phyloP scores from a whole-genome alignment of 2,797 vertebrate genomes.

The Falco peregrinus region DNA sequence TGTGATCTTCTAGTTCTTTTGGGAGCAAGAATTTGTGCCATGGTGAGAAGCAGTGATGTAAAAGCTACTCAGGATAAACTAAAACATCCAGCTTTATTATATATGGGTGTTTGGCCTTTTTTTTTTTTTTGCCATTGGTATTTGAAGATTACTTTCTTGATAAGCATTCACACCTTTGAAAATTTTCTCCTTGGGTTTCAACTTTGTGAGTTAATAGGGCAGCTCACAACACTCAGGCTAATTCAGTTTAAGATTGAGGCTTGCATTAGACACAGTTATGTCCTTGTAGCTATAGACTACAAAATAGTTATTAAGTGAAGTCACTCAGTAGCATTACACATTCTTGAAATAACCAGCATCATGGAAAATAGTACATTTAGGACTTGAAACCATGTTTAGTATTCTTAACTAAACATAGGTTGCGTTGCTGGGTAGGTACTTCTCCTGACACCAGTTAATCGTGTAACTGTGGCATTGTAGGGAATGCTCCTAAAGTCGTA shows the following conservation, averaged over 20 bases:
- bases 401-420: not conserved
- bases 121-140: not conserved
- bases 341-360: not conserved
- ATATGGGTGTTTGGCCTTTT: accelerated
- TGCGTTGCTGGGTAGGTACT: not conserved
- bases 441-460: not conserved
- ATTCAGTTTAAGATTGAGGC: not conserved
- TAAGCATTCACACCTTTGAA: not conserved
- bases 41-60: not conserved
- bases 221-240: not conserved
- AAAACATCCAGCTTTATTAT: not conserved
- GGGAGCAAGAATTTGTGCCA: not conserved
- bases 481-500: not conserved
- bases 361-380: not conserved
- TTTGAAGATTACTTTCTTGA: not conserved
- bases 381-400: not conserved
- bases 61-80: not conserved
- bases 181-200: not conserved
- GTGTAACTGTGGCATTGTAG: not conserved
- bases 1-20: not conserved
- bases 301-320: not conserved
- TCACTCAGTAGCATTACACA: not conserved
- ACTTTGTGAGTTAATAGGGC: not conserved
- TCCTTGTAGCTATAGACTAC: not conserved
- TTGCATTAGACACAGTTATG: not conserved